A percentile compares a stretch with the other conserved stretches of the same genome.
Evolutionary conservation across 2,797 vertebrate genomes (phyloP).

Genomic region (Monodelphis domestica): DNA sequence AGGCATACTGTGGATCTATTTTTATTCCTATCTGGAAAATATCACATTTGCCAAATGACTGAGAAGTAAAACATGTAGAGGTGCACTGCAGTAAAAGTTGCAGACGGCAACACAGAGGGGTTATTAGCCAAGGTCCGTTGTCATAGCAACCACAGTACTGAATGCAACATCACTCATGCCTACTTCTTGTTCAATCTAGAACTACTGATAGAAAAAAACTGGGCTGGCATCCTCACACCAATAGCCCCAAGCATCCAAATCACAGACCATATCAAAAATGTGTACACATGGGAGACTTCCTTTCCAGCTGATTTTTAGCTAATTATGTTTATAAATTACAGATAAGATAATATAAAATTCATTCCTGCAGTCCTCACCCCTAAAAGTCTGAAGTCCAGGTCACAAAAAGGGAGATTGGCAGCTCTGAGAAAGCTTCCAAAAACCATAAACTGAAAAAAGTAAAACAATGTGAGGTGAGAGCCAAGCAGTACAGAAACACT

Average conservation of each 20-base stretch:
- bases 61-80: constrained; percentile 67
- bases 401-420: background rate
- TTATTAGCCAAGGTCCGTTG: constrained; percentile 65
- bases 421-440: constrained; percentile 24
- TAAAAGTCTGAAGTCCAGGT: background rate
- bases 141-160: constrained; percentile 62
- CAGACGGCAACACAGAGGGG: constrained; percentile 62
- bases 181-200: constrained; percentile 65
- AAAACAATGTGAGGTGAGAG: background rate
- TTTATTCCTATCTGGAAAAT: constrained; percentile 75
- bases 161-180: constrained; percentile 56
- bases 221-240: constrained; percentile 59
- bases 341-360: background rate
- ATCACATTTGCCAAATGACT: constrained; percentile 70
- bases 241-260: constrained; percentile 54
- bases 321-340: background rate
- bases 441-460: background rate
- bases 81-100: constrained; percentile 72
- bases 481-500: background rate
- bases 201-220: constrained; percentile 61
- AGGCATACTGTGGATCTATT: constrained; percentile 60
- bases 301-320: constrained; percentile 20
- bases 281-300: constrained; percentile 25
- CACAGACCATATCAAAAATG: constrained; percentile 19
- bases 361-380: background rate